Conservation (phyloP, 35 echinoderm and acorn worm species). For the Amphiura filiformis region DNA sequence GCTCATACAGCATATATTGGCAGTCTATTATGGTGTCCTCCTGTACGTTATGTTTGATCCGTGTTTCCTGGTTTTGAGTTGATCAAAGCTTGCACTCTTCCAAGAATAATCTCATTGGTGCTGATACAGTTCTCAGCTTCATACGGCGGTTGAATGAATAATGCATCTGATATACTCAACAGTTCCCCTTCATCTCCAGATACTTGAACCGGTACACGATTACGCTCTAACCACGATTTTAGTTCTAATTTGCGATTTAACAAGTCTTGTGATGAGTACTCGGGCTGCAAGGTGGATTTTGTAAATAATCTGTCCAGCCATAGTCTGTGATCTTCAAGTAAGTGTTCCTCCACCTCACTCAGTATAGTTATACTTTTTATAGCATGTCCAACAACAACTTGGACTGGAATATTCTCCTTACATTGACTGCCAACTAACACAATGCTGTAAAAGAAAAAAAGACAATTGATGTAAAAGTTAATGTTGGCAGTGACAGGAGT, state of each 20-base stretch:
- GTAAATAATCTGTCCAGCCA: slow-evolving; percentile 38
- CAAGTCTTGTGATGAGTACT: slow-evolving; percentile 3
- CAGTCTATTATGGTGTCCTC: neutral
- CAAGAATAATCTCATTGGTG: slow-evolving; percentile 86
- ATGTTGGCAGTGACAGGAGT: neutral
- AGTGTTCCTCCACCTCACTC: neutral
- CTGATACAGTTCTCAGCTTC: slow-evolving; percentile 78
- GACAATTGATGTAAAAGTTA: neutral
- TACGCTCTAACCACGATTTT: slow-evolving; percentile 67
- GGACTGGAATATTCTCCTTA: neutral
- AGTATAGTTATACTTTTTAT: slow-evolving; percentile 40
- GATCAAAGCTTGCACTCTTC: slow-evolving; percentile 67
- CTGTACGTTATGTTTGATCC: slow-evolving; percentile 20
- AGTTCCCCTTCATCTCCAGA: slow-evolving; percentile 54
- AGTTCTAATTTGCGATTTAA: slow-evolving; percentile 46
- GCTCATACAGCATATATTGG: neutral
- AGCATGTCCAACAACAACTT: slow-evolving; percentile 61
- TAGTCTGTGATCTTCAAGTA: slow-evolving; percentile 10
- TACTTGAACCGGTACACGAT: slow-evolving; percentile 61
- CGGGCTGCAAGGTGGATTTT: neutral
- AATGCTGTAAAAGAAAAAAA: slow-evolving; percentile 43
- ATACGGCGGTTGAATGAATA: slow-evolving; percentile 87
- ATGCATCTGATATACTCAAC: slow-evolving; percentile 58
- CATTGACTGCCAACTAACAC: slow-evolving; percentile 12
- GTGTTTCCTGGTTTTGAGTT: slow-evolving; percentile 49